Base-by-base conservation (phyloP, 2,888 invertebrate species). In the Erebia ligea region DNA sequence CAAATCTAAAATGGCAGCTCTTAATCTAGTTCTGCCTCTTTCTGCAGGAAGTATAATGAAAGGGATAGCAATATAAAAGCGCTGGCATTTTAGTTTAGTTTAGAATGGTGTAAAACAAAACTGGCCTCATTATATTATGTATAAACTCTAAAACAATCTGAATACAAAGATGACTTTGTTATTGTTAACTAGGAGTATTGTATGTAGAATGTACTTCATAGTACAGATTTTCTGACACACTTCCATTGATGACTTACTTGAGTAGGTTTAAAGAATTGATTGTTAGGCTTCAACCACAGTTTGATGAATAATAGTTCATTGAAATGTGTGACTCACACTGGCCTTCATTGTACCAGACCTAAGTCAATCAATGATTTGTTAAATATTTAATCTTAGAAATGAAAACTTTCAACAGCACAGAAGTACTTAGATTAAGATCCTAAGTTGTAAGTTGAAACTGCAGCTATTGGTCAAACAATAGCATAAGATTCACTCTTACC, bases 311-410 rank as follows among this genome's bases (percentile, higher is more conserved):
- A 62, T 62, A 15, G 48, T 62, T 62, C 17, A 48, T 62, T 62
- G 45, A 62, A 62, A 45, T 48, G 62, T 48, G 19, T 59, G 62
- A 62, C 21, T 62, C 62, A 62, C 25, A 61, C 11, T 42, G 10
- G 13, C 17, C 21, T 61, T 45, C 13, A 58, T 45, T 48, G 48
- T 17, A 3, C 21, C 11, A 17, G 21, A 59, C 59, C n/a, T 1
- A n/a, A 40, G n/a, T 40, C 1, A 59, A 42, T 59, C 40, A 40
- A 40, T 59, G 40, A 17, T 59, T 34, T 59, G 59, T n/a, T 17
- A 40, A 58, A 17, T 40, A 17, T 40, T 59, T 59, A 42, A 17
- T 59, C n/a, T 34, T n/a, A 42, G n/a, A 17, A 42, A 59, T 11
- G 15, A 42, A 17, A 40, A 59, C 59, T n/a, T 57, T 57, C 56